Base-by-base conservation (phyloP, 2,113 vertebrate species). In the Origma solitaria region DNA sequence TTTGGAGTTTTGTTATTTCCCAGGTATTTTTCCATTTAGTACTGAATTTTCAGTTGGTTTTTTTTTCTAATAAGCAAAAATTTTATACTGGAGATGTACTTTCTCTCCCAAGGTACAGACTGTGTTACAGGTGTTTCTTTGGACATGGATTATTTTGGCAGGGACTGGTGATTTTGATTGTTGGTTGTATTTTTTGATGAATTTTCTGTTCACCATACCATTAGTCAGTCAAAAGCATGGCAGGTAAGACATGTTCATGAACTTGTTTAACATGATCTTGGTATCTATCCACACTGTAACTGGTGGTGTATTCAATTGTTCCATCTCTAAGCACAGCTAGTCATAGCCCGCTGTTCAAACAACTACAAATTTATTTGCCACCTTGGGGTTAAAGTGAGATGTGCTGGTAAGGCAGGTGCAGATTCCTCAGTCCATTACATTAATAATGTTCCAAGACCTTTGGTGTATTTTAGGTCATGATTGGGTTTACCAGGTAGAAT, bases 131-230 rank as follows among this genome's bases (percentile, higher is more conserved):
- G 24, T 76, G 20, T 27, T 83, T 44, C 44, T 33, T 60, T 15
- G 1, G 33, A 27, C 0, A 0, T 2, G 8, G 0, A 3, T 62
- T 58, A 15, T 33, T 94, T 72, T 44, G 24, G 23, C 33, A 27
- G 30, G 12, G 6, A 42, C 9, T 79, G 14, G 22, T 2, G 0
- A 28, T 40, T 80, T 61, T 56, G 11, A 49, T 51, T 45, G 8
- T 4, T 54, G 18, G 10, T 47, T 7, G 1, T 4, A 28, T 11
- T 28, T 53, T 68, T 76, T 9, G 9, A 11, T 30, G 2, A 11
- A 12, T 47, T 76, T 78, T 45, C 7, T 86, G 8, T 68, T 86
- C 9, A 31, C 15, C 1, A 2, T 56, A 21, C 15, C 5, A 71
- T 12, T 40, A 9, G 20, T 86, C 22, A 24, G 15, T 76, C 11